Evolutionary conservation across 2,888 invertebrate species (phyloP).

Genomic region (Ennomos erosarius): DNA sequence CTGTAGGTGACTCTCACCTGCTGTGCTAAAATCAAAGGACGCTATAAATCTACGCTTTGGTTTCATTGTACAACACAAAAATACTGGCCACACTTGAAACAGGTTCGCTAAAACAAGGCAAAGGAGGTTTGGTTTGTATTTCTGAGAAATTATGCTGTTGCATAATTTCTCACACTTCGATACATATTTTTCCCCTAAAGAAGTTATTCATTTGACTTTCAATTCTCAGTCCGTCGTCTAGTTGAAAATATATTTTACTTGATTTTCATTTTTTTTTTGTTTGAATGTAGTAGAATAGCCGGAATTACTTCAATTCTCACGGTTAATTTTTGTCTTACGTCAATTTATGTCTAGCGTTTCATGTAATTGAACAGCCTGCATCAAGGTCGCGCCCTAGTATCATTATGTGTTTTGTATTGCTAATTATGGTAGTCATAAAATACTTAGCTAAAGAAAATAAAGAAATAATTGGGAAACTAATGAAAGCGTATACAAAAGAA

Average conservation of each 20-base stretch:
- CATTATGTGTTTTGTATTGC: constrained; percentile 2
- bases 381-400: constrained; percentile 35
- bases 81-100: constrained; percentile 12
- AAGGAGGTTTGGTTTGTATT: too few relatives aligned
- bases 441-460: neutral
- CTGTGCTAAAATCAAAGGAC: constrained; percentile 28
- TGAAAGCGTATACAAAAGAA: too few relatives aligned
- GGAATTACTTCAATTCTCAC: constrained; percentile 40
- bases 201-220: neutral
- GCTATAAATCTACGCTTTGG: constrained; percentile 18
- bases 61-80: constrained; percentile 8
- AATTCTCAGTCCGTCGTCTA: neutral
- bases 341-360: constrained; percentile 35
- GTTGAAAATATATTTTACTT: neutral
- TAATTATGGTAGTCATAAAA: constrained; percentile 8
- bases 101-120: constrained; percentile 14
- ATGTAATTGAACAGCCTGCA: constrained; percentile 34
- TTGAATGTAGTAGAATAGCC: constrained; percentile 30
- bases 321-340: constrained; percentile 41
- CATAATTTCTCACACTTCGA: too few relatives aligned
- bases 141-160: neutral
- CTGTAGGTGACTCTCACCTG: constrained; percentile 19
- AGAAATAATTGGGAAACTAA: too few relatives aligned
- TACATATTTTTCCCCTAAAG: too few relatives aligned
- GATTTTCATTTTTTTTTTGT: constrained; percentile 20